Percentiles rank a stretch among this genome's conserved stretches.
Evolutionary conservation across 92 coral and sea anemone genomes (phyloP).

Genomic region (Bergia puertoricense): DNA sequence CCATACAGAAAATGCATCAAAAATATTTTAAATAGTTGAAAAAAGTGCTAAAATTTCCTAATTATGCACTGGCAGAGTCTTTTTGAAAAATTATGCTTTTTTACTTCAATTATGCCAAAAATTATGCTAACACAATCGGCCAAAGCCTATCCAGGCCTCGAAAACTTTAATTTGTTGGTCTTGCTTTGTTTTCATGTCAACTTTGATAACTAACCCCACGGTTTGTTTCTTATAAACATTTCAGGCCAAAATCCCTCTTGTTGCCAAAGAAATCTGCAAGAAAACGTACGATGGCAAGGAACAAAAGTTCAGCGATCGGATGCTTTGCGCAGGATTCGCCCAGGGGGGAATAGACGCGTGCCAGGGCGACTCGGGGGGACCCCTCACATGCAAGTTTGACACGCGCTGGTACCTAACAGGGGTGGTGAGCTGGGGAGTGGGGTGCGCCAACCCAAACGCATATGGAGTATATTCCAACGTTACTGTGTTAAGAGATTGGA

Average conservation of each 20-base stretch:
- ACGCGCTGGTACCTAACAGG: conserved; percentile 60
- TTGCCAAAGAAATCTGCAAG: conserved; percentile 42
- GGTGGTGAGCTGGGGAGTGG: conserved; percentile 66
- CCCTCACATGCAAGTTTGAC: conserved; percentile 49
- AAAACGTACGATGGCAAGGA: conserved; percentile 32
- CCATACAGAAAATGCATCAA: no score
- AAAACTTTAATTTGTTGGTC: no score
- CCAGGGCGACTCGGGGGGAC: conserved; percentile 61
- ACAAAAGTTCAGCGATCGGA: conserved; percentile 43
- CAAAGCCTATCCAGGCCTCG: no score
- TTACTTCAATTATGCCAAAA: no score
- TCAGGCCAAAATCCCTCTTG: conserved; percentile 45
- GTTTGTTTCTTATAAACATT: neutral
- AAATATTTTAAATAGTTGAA: no score
- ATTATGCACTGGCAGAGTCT: no score
- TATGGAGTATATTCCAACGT: conserved; percentile 54
- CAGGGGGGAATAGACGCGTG: conserved; percentile 57
- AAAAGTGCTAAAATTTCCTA: no score
- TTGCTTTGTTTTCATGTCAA: neutral
- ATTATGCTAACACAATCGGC: no score
- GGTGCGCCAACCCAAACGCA: conserved; percentile 50
- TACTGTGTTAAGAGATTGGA: conserved; percentile 41
- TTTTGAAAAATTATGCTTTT: no score
- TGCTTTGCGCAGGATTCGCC: conserved; percentile 56
- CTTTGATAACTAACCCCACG: no score